Percentiles rank a stretch among this genome's conserved stretches.
phyloP scores from a whole-genome alignment of 2,113 vertebrate species.

The Leptodactylus fuscus region DNA sequence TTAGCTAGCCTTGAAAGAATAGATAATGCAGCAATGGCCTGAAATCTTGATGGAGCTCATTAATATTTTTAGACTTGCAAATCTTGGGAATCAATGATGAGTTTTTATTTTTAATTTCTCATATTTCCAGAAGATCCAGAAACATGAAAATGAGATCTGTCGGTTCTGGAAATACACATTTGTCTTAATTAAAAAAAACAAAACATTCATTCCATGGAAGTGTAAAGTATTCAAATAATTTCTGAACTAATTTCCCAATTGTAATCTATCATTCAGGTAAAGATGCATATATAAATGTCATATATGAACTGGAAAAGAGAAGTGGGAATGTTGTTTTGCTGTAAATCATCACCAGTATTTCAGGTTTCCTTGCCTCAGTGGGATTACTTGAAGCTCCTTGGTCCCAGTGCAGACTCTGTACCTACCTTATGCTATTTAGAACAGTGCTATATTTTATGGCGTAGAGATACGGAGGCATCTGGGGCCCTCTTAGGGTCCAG shows the following conservation, averaged over 20 bases:
- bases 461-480: too few species aligned
- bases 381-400: too few species aligned
- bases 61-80: background rate
- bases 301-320: background rate
- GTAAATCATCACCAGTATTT: background rate
- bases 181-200: background rate
- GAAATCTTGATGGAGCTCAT: background rate
- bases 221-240: background rate
- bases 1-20: background rate
- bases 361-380: background rate
- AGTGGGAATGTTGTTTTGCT: background rate
- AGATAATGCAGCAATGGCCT: background rate
- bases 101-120: background rate
- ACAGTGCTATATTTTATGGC: too few species aligned
- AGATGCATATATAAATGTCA: background rate
- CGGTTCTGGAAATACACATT: background rate
- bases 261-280: background rate
- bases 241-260: too few species aligned
- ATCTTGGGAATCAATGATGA: background rate
- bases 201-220: background rate
- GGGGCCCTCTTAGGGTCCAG: too few species aligned
- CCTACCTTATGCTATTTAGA: too few species aligned
- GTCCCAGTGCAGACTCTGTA: too few species aligned
- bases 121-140: background rate
- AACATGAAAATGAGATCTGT: background rate